Evolutionary conservation across 2,797 vertebrate species (phyloP), one percentile per base, ranked within the genome.

Genomic region (Parambassis ranga): DNA sequence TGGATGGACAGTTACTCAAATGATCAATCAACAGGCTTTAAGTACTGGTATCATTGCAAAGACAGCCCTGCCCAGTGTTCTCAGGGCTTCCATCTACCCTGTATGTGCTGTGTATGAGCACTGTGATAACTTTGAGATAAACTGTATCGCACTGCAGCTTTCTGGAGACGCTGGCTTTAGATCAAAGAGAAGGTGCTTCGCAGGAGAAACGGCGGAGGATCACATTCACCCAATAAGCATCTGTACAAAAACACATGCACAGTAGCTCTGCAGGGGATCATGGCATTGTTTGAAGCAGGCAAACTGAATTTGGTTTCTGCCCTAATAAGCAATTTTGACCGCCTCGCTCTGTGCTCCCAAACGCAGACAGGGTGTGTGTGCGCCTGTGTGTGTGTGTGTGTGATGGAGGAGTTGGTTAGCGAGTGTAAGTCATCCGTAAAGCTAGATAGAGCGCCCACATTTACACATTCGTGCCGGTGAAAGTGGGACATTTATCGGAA

Each of bases 321-420:
- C 39, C 70, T 62, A 66, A 77, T 77, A 85, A 85, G 75, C 69
- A 78, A 71, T 64, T 69, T 62, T 16, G 10, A 6, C 32, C 2
- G 1, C 43, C 22, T 30, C 7, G 23, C 22, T 38, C 65, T 51
- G 36, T 10, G 66, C 28, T 56, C 32, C 32, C 31, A 55, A 53
- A 56, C 52, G 50, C 9, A 47, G 7, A 13, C 10, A 24, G 24
- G 58, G 51, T 26, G 22, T n/a, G n/a, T n/a, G n/a, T n/a, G n/a
- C n/a, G n/a, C n/a, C n/a, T n/a, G n/a, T n/a, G n/a, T n/a, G n/a
- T n/a, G n/a, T n/a, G n/a, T n/a, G n/a, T n/a, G n/a, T n/a, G n/a
- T n/a, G 28, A 10, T 27, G 14, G 64, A 27, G 3, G 4, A 5
- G 14, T 33, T 24, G 41, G 32, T 46, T 27, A 3, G 4, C 11